Evolutionary conservation across 2,888 invertebrate genomes (phyloP).

Genomic region (Drosophila leonis): DNA sequence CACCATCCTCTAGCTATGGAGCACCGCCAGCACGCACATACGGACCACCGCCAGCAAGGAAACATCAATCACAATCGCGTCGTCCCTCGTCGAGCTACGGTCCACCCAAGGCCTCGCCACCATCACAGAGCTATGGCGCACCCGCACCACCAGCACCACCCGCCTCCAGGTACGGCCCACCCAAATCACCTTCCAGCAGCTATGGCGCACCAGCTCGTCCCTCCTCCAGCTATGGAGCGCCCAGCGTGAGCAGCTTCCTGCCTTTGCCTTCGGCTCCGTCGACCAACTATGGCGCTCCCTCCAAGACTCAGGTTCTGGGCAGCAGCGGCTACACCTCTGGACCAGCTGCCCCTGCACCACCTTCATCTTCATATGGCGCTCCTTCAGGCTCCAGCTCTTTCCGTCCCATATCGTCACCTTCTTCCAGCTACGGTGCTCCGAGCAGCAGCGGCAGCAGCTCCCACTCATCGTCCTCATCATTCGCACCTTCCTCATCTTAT

Average conservation of each 20-base stretch:
- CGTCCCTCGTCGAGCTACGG: constrained; percentile 87
- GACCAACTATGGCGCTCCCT: constrained; percentile 87
- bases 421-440: constrained; percentile 72
- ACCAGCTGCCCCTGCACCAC: constrained; percentile 81
- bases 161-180: constrained; percentile 70
- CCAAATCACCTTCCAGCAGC: constrained; percentile 68
- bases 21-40: constrained; percentile 82
- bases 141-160: constrained; percentile 82
- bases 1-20: constrained; percentile 73
- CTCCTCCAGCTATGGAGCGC: constrained; percentile 86
- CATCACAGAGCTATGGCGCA: constrained; percentile 86
- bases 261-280: constrained; percentile 80
- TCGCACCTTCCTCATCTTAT: constrained; percentile 60
- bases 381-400: constrained; percentile 52
- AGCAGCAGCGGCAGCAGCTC: constrained; percentile 84
- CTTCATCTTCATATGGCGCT: constrained; percentile 86
- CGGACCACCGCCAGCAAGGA: constrained; percentile 81
- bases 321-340: constrained; percentile 72
- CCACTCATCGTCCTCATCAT: constrained; percentile 36
- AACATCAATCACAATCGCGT: constrained; percentile 80
- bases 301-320: constrained; percentile 73
- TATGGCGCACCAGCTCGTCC: constrained; percentile 78
- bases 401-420: constrained; percentile 43
- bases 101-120: constrained; percentile 57
- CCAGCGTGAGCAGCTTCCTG: constrained; percentile 82